Base-by-base conservation (phyloP, 2,113 vertebrate genomes). In the Rhineura floridana region DNA sequence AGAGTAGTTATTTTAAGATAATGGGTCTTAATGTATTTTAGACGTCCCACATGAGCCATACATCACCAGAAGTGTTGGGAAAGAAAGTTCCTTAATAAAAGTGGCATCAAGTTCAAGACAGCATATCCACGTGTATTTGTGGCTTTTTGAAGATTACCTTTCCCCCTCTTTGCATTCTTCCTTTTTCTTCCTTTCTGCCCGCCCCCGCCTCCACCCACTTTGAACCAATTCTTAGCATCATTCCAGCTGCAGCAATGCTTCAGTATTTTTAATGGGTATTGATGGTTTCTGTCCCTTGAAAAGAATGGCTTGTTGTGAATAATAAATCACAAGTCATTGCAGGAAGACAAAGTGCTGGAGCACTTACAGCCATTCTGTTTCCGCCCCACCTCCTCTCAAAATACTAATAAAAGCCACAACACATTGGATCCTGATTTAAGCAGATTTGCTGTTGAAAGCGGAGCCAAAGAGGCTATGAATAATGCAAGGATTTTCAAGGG, bases 251-350 rank as follows among this genome's bases (percentile, higher is more conserved):
- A 81, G 77, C 62, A 87, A 90, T 67, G 21, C 55, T 79, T 86
- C 82, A 39, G 2, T 89, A 84, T 92, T 92, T 91, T 86, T 89
- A 95, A 95, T 79, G 88, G 79, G 84, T 87, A 90, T 88, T 89
- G 84, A 88, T 90, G 81, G 81, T 70, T 90, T 39, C 59, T 94
- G 84, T 93, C 90, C 50, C n/a, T 88, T 89, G 83, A 90, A 94
- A 91, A 82, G 63, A 52, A 78, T 67, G 50, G 59, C 2, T 91
- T 92, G 67, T 83, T 93, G 77, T 88, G 88, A 91, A 70, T 89
- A 91, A 86, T 88, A 94, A 90, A n/a, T 78, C 84, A 90, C 55
- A 77, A 70, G 17, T 89, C 55, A 21, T 28, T 83, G 39, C 36
- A 89, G 75, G 52, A 85, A 87, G 87, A 81, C 86, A 88, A 72